phyloP scores from a whole-genome alignment of 2,888 invertebrate species.

The Biston betularia region DNA sequence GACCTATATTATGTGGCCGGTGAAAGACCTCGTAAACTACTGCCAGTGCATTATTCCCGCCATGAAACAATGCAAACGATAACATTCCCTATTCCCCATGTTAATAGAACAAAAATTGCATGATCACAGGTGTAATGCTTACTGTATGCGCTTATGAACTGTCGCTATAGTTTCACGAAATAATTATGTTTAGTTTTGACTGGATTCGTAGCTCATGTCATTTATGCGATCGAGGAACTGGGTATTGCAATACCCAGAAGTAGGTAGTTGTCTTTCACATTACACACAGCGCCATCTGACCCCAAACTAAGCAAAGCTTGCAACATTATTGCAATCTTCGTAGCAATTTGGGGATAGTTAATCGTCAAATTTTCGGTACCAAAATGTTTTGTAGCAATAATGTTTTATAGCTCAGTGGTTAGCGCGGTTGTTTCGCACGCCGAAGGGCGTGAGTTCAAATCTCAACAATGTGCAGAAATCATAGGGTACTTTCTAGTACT shows the following conservation, averaged over 20 bases:
- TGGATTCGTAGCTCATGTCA: slow-evolving; percentile 70
- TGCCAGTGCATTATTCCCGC: slow-evolving; percentile 80
- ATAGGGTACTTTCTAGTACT: too few relatives aligned
- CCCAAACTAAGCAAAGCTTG: too few relatives aligned
- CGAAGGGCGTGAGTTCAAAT: too few relatives aligned
- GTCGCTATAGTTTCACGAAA: slow-evolving; percentile 68
- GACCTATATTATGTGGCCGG: slow-evolving; percentile 82
- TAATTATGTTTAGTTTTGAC: slow-evolving; percentile 68
- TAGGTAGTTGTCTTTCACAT: too few relatives aligned
- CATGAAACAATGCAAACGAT: slow-evolving; percentile 72
- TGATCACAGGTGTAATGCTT: slow-evolving; percentile 47
- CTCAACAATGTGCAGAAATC: too few relatives aligned
- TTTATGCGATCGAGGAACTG: slow-evolving; percentile 67
- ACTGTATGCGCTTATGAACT: slow-evolving; percentile 48
- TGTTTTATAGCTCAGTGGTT: too few relatives aligned
- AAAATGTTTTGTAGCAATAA: too few relatives aligned
- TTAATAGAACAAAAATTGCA: slow-evolving; percentile 61
- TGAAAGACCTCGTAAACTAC: slow-evolving; percentile 86
- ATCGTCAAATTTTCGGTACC: too few relatives aligned
- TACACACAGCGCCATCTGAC: too few relatives aligned
- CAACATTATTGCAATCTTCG: too few relatives aligned
- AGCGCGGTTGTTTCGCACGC: too few relatives aligned
- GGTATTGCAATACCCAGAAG: slow-evolving; percentile 43
- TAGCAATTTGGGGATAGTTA: too few relatives aligned
- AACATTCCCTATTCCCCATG: slow-evolving; percentile 61